Percentiles rank a stretch among this genome's conserved stretches.
phyloP scores from a whole-genome alignment of 2,797 vertebrate species.

The Micrastur ruficollis region DNA sequence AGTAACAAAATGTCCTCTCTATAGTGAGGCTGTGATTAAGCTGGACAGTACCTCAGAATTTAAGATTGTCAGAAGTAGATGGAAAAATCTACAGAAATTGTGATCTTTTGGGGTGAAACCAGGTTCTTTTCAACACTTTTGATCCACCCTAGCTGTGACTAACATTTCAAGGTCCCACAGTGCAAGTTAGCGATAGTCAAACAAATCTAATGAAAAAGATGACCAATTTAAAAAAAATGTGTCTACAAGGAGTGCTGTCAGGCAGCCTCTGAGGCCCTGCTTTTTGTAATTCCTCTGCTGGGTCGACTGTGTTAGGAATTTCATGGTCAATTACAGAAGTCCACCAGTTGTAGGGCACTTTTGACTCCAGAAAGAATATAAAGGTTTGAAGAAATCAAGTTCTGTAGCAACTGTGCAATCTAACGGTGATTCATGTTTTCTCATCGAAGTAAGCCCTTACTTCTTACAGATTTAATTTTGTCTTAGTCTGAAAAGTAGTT shows the following conservation, averaged over 20 bases:
- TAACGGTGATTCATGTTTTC: background rate
- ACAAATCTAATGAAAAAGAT: background rate
- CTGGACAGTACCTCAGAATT: background rate
- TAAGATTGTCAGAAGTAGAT: background rate
- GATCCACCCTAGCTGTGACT: background rate
- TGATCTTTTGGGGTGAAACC: background rate
- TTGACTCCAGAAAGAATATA: slow-evolving; percentile 4
- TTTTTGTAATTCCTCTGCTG: background rate
- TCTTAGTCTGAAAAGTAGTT: slow-evolving; percentile 16
- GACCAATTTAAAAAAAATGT: background rate
- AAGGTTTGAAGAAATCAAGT: background rate
- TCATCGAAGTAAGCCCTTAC: background rate
- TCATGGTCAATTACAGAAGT: slow-evolving; percentile 10
- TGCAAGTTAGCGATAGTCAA: background rate
- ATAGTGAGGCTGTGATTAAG: background rate
- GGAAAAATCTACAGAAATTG: background rate
- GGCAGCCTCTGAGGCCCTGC: background rate
- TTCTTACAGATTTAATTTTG: slow-evolving; percentile 19
- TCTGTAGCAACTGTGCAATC: background rate
- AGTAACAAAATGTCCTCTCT: background rate
- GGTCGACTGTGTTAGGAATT: background rate
- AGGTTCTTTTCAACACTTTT: background rate
- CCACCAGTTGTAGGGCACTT: background rate
- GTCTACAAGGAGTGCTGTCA: background rate
- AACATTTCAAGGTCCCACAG: background rate